These are phyloP conservation scores for Hemithea aestivaria DNA, from an alignment of 2,888 invertebrate species.

Conservation along the genomic window DNA sequence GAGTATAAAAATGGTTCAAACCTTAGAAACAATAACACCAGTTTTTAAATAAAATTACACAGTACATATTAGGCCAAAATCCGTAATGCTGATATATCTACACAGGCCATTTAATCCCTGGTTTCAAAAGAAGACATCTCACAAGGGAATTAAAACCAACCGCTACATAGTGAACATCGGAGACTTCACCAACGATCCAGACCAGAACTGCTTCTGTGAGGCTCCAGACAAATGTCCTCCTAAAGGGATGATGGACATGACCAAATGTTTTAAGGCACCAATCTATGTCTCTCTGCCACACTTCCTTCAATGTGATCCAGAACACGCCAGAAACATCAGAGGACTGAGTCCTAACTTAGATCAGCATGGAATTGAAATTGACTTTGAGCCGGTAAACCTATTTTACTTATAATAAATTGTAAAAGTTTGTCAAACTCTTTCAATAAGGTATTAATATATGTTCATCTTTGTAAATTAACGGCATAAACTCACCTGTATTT, in stretches of 20 bases:
- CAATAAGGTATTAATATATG: too few relatives aligned
- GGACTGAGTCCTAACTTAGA: slow-evolving; percentile 83
- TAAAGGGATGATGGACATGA: slow-evolving; percentile 83
- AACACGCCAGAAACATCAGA: slow-evolving; percentile 65
- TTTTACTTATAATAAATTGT: too few relatives aligned
- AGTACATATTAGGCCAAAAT: too few relatives aligned
- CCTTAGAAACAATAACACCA: too few relatives aligned
- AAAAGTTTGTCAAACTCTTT: too few relatives aligned
- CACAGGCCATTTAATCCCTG: slow-evolving; percentile 81
- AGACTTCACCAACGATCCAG: slow-evolving; percentile 80
- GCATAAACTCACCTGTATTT: too few relatives aligned
- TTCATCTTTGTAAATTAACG: too few relatives aligned
- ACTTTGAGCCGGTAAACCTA: slow-evolving; percentile 91
- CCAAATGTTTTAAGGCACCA: slow-evolving; percentile 83
- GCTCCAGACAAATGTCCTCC: slow-evolving; percentile 82
- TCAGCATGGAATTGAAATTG: slow-evolving; percentile 86
- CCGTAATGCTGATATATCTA: too few relatives aligned
- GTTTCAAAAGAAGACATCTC: slow-evolving; percentile 79
- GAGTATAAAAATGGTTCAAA: too few relatives aligned
- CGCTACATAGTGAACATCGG: slow-evolving; percentile 86
- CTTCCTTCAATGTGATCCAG: slow-evolving; percentile 82
- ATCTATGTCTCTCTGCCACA: slow-evolving; percentile 89
- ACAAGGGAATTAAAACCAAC: slow-evolving; percentile 83
- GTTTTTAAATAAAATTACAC: too few relatives aligned
- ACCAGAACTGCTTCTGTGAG: slow-evolving; percentile 78